A percentile compares a stretch with the other conserved stretches of the same genome.
phyloP scores from a whole-genome alignment of 2,797 vertebrate species.

The Poeciliopsis infans region DNA sequence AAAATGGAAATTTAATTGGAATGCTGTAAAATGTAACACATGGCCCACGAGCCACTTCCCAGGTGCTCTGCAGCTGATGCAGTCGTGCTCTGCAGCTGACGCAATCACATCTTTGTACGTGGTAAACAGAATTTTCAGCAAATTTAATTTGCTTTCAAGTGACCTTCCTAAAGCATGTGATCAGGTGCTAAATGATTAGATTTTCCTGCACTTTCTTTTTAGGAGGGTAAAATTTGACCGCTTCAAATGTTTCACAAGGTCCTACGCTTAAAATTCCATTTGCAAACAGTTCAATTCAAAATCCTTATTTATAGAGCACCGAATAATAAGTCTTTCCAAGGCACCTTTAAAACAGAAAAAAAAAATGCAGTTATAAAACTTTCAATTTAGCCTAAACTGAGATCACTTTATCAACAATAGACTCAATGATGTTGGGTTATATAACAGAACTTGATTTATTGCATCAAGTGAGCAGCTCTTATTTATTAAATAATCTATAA shows the following conservation, averaged over 20 bases:
- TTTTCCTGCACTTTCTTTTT: slow-evolving; percentile 55
- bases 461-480: background rate
- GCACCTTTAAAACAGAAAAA: background rate
- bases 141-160: slow-evolving; percentile 44
- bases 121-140: slow-evolving; percentile 22
- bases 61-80: slow-evolving; percentile 4
- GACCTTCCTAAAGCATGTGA: slow-evolving; percentile 39
- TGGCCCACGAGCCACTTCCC: background rate
- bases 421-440: background rate
- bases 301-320: background rate
- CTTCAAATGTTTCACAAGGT: slow-evolving; percentile 55
- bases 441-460: background rate
- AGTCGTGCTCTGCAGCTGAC: slow-evolving; percentile 1
- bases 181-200: slow-evolving; percentile 53
- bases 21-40: slow-evolving; percentile 11
- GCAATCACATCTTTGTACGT: slow-evolving; percentile 16
- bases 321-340: background rate
- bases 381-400: background rate
- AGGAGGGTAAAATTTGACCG: slow-evolving; percentile 26
- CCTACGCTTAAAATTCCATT: slow-evolving; percentile 58
- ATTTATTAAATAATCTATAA: background rate
- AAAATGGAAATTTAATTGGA: slow-evolving; percentile 28
- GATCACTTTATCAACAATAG: background rate
- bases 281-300: slow-evolving; percentile 38
- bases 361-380: background rate